Percentiles rank a stretch among this genome's conserved stretches.
Conservation (phyloP, 2,888 invertebrate genomes). For the Cantharis nigra region DNA sequence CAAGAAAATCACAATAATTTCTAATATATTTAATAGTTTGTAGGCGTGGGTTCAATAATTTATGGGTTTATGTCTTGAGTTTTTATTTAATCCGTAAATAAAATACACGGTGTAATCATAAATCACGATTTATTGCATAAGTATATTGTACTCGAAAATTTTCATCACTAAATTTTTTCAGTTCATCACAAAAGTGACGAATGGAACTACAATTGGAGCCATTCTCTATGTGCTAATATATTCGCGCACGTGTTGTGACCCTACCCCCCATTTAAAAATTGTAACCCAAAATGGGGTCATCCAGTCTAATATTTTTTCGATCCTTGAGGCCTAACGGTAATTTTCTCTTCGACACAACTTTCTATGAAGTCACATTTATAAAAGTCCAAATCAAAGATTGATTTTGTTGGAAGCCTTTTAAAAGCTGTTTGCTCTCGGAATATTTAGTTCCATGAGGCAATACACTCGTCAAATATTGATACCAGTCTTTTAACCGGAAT, state of each 20-base stretch:
- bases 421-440: neutral
- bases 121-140: neutral
- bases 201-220: neutral
- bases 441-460: neutral
- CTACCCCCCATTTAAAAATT: neutral
- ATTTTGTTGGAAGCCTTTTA: neutral
- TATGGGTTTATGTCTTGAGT: neutral
- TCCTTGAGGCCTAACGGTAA: neutral
- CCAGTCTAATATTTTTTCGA: neutral
- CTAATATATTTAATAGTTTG: neutral
- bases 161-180: neutral
- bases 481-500: neutral
- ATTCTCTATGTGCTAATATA: too few relatives aligned
- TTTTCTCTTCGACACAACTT: neutral
- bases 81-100: neutral
- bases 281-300: neutral
- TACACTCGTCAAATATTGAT: neutral
- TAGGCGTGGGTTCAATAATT: neutral
- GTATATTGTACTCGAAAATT: neutral
- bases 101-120: neutral
- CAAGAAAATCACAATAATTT: neutral
- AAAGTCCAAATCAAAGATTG: neutral
- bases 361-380: neutral
- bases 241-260: neutral
- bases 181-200: neutral